Percentiles rank a stretch among this genome's conserved stretches.
These are phyloP conservation scores for Pseudorasbora parva DNA, from an alignment of 2,113 vertebrate genomes.

Conservation along the genomic window DNA sequence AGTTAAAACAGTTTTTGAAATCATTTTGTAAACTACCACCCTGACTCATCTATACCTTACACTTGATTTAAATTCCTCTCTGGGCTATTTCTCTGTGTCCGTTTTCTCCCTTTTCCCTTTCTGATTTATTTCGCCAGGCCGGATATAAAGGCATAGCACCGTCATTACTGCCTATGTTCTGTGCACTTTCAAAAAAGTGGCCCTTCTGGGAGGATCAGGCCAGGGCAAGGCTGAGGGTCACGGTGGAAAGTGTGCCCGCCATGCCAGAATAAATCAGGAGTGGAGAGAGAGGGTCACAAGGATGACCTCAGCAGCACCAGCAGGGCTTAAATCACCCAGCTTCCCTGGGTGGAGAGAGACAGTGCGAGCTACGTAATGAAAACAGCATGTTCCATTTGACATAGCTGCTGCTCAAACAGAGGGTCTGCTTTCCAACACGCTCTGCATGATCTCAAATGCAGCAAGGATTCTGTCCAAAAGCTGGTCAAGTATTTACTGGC, in stretches of 20 bases:
- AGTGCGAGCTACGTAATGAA: conserved; percentile 60
- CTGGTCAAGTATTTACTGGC: background rate
- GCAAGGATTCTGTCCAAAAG: background rate
- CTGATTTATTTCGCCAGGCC: conserved; percentile 60
- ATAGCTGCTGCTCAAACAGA: conserved; percentile 18
- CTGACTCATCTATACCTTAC: background rate
- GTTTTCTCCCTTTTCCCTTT: conserved; percentile 40
- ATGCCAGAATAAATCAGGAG: conserved; percentile 62
- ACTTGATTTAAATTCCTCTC: conserved; percentile 54
- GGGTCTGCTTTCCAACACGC: conserved; percentile 23
- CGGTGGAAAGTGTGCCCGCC: conserved; percentile 61
- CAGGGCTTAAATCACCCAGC: conserved; percentile 65
- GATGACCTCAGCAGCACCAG: conserved; percentile 61
- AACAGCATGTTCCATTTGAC: conserved; percentile 60
- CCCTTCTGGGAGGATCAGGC: conserved; percentile 57
- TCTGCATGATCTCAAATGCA: conserved; percentile 20
- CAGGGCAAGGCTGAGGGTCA: conserved; percentile 42
- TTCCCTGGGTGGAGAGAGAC: conserved; percentile 61
- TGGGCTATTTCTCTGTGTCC: conserved; percentile 26
- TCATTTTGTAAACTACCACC: background rate
- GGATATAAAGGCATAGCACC: conserved; percentile 43
- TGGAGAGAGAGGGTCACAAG: conserved; percentile 58
- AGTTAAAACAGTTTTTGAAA: background rate
- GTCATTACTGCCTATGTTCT: conserved; percentile 55
- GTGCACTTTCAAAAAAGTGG: conserved; percentile 55